Evolutionary conservation across 92 coral and sea anemone genomes (phyloP).

Genomic region (Palythoa grandiflora): DNA sequence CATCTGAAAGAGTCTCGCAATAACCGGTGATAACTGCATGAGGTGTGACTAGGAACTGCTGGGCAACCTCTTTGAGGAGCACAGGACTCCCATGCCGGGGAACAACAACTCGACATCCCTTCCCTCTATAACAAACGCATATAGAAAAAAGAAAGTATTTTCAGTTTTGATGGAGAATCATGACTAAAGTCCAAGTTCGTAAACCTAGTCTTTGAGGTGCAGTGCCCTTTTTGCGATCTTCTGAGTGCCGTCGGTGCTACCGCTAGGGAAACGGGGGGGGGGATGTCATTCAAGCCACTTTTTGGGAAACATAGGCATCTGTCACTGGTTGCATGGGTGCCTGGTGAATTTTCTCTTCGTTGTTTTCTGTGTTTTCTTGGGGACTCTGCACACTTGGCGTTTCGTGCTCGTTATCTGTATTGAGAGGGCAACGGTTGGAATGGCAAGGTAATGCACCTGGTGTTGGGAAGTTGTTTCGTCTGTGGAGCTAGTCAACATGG

Average conservation of each 20-base stretch:
- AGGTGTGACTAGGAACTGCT: no score
- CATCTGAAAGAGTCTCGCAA: no score
- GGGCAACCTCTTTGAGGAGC: no score
- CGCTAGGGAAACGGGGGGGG: background rate
- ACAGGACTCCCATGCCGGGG: no score
- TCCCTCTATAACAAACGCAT: no score
- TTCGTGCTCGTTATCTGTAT: no score
- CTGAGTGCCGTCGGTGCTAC: background rate
- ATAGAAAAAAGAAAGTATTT: no score
- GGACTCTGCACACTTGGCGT: background rate
- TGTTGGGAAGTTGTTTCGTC: background rate
- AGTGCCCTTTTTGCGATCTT: background rate
- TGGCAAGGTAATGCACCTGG: background rate
- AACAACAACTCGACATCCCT: no score
- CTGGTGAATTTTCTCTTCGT: background rate
- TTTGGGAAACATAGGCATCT: background rate
- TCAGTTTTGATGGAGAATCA: no score
- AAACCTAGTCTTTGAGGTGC: background rate
- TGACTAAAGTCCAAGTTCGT: background rate
- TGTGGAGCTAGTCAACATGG: no score
- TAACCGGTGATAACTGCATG: no score
- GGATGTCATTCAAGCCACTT: background rate
- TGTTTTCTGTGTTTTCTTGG: background rate
- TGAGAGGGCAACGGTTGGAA: no score
- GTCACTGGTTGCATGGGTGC: background rate